Evolutionary conservation across 2,797 vertebrate genomes (phyloP).

Genomic region (Rhinoraja longicauda): DNA sequence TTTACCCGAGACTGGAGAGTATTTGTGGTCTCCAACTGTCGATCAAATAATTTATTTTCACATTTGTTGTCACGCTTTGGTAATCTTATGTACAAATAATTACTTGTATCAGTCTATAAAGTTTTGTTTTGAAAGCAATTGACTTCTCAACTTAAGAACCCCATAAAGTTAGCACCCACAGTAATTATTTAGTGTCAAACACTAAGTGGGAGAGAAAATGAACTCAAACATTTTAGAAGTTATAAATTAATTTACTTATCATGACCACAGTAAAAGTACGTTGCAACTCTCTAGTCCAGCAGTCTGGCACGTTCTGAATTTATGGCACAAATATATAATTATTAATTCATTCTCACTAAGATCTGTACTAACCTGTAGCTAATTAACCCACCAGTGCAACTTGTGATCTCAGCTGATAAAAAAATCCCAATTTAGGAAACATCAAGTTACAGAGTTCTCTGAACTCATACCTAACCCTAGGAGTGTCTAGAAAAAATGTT

Average conservation of each 20-base stretch:
- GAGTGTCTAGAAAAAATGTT: too few relatives aligned
- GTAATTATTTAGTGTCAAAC: neutral
- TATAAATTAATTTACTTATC: neutral
- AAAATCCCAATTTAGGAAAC: too few relatives aligned
- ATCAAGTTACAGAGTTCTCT: too few relatives aligned
- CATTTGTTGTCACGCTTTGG: neutral
- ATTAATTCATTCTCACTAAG: too few relatives aligned
- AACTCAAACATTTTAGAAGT: neutral
- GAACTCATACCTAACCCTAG: too few relatives aligned
- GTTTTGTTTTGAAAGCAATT: neutral
- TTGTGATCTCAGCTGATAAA: too few relatives aligned
- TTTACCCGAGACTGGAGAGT: slow-evolving; percentile 52
- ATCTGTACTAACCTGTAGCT: too few relatives aligned
- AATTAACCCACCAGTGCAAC: too few relatives aligned
- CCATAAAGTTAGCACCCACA: neutral
- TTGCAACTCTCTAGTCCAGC: too few relatives aligned
- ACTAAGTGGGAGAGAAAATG: neutral
- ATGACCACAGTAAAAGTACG: neutral
- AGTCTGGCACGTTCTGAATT: too few relatives aligned
- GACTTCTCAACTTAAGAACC: neutral
- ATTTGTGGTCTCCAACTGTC: neutral
- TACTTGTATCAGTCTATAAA: neutral
- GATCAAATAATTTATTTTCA: slow-evolving; percentile 15
- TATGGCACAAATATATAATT: too few relatives aligned
- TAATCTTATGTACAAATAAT: neutral